These are phyloP conservation scores for Scolopax bukidnonensis DNA, from an alignment of 2,797 vertebrate genomes.

Conservation along the genomic window DNA sequence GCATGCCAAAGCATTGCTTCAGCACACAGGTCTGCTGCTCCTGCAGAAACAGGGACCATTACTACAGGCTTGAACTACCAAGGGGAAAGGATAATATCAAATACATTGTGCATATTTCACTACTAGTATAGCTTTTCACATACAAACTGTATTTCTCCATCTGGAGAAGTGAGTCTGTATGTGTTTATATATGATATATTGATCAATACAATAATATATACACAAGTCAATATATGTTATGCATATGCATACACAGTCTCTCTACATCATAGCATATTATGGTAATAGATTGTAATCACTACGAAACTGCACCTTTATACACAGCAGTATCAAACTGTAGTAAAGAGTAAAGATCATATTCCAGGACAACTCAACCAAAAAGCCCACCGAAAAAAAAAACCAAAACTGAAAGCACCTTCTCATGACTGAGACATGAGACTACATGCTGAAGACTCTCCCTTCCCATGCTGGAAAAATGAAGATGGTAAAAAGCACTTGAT, in stretches of 20 bases:
- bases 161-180: background rate
- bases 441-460: background rate
- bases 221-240: rapidly evolving
- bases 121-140: background rate
- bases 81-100: background rate
- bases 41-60: background rate
- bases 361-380: background rate
- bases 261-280: rapidly evolving
- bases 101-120: background rate
- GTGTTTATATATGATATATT: background rate
- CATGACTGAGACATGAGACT: background rate
- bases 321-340: background rate
- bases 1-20: background rate
- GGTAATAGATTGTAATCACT: background rate
- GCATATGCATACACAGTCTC: background rate
- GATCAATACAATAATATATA: background rate
- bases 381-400: background rate
- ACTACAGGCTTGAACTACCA: background rate
- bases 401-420: background rate
- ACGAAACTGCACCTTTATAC: background rate
- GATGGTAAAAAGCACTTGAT: background rate
- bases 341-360: background rate
- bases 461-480: background rate
- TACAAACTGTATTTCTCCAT: background rate
- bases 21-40: background rate